Conservation (phyloP, 2,797 vertebrate species). For the Sebastes oblongus region DNA sequence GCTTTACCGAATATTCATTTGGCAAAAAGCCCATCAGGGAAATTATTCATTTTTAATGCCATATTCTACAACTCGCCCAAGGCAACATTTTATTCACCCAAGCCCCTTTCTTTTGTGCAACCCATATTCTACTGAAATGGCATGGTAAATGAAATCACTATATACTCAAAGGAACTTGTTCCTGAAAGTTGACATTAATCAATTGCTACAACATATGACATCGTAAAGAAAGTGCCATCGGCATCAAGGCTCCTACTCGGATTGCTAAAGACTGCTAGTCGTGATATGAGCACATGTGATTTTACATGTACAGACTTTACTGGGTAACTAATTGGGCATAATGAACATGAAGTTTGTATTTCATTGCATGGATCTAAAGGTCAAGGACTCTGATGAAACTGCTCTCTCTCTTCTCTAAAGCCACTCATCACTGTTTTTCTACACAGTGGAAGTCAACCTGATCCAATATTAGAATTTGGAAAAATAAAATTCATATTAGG, state of each 20-base stretch:
- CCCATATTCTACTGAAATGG: constrained; percentile 23
- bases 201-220: background rate
- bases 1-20: constrained; percentile 15
- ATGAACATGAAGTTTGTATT: constrained; percentile 15
- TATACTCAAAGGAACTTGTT: constrained; percentile 1
- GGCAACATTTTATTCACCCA: constrained; percentile 38
- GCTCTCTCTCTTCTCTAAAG: background rate
- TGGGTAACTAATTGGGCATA: background rate
- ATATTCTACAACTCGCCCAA: constrained; percentile 20
- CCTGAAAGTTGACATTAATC: constrained; percentile 14
- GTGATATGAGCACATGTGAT: background rate
- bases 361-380: constrained; percentile 12
- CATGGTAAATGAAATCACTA: constrained; percentile 22
- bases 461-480: background rate
- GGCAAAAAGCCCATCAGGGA: constrained; percentile 24
- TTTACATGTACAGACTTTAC: background rate
- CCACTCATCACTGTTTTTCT: background rate
- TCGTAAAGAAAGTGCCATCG: constrained; percentile 12
- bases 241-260: background rate
- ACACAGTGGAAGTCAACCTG: background rate
- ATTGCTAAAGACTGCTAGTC: background rate
- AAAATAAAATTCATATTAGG: background rate
- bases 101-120: constrained; percentile 6
- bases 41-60: constrained; percentile 51
- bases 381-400: background rate